Evolutionary conservation across 2,113 vertebrate species (phyloP), one percentile per base, ranked within the genome.

Genomic region (Xiphophorus hellerii): DNA sequence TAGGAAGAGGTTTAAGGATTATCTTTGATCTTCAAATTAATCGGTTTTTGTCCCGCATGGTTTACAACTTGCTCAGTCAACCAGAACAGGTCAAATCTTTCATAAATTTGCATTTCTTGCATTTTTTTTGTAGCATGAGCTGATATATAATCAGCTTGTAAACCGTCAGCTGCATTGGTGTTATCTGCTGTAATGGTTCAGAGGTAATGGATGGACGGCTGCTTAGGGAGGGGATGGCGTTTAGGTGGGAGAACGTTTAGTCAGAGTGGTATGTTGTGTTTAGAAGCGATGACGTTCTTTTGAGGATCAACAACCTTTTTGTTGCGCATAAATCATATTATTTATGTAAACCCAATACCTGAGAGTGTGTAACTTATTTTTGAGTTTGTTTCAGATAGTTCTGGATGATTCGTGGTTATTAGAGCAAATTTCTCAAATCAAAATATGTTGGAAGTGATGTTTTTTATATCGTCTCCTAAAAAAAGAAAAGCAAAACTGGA

Each of bases 91-190:
- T n/a, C 51, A 58, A 3, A 11, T 10, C 25, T 25, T 54, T n/a
- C 51, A 58, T 58, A 58, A 58, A 58, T 58, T 58, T 25, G 51
- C 51, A 58, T 58, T 58, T n/a, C 51, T 58, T 58, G n/a, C 51
- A n/a, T 58, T 58, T n/a, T 58, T 58, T 58, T 58, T 58, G 0
- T n/a, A 58, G 51, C 51, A 58, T 25, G 25, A 58, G 51, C 8
- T 9, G 20, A 58, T 25, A 58, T 58, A 25, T 58, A n/a, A 58
- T 58, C 51, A 58, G 20, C 22, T 25, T 58, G 51, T n/a, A 58
- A 58, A 58, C 51, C 10, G 51, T 58, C 17, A 58, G 22, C 25
- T n/a, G 51, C 25, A 11, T 58, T n/a, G 51, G 25, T 58, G 51
- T 58, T 58, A 58, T 58, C 51, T 58, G 51, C 51, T n/a, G 51